A percentile compares a stretch with the other conserved stretches of the same genome.
Evolutionary conservation across 1,140 invertebrate genomes (phyloP).

Genomic region (Drosophila leontia): DNA sequence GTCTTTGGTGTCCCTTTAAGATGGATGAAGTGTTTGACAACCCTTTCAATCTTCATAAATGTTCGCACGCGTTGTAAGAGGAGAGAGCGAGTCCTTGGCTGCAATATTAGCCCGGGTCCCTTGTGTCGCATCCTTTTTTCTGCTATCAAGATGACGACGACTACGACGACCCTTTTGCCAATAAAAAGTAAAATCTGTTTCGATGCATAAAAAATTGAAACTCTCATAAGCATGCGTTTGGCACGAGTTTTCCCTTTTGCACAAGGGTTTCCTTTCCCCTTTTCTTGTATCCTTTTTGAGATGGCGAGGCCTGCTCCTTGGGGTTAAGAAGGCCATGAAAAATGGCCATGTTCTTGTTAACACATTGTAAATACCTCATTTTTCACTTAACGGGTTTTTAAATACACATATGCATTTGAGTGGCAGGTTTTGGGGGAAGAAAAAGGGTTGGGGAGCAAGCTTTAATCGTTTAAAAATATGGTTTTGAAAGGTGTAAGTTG

Average conservation of each 20-base stretch:
- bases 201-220: constrained; percentile 84
- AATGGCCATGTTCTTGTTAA: constrained; percentile 82
- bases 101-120: constrained; percentile 76
- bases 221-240: constrained; percentile 82
- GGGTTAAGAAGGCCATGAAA: constrained; percentile 60
- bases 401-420: constrained; percentile 61
- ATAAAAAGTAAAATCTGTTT: constrained; percentile 83
- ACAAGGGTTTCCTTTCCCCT: constrained; percentile 10
- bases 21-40: constrained; percentile 84
- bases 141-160: constrained; percentile 72
- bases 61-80: constrained; percentile 64
- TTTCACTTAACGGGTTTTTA: constrained; percentile 84
- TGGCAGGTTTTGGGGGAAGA: not conserved
- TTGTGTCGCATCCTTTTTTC: constrained; percentile 75
- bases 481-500: not conserved
- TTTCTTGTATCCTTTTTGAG: constrained; percentile 7
- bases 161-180: constrained; percentile 77
- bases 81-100: constrained; percentile 24
- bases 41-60: constrained; percentile 85
- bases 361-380: constrained; percentile 85
- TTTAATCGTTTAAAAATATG: not conserved
- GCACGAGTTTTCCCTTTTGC: constrained; percentile 56
- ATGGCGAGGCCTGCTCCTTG: constrained; percentile 4
- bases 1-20: constrained; percentile 54
- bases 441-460: not conserved